Evolutionary conservation across 2,797 vertebrate genomes (phyloP).

Genomic region (Alectoris magna): DNA sequence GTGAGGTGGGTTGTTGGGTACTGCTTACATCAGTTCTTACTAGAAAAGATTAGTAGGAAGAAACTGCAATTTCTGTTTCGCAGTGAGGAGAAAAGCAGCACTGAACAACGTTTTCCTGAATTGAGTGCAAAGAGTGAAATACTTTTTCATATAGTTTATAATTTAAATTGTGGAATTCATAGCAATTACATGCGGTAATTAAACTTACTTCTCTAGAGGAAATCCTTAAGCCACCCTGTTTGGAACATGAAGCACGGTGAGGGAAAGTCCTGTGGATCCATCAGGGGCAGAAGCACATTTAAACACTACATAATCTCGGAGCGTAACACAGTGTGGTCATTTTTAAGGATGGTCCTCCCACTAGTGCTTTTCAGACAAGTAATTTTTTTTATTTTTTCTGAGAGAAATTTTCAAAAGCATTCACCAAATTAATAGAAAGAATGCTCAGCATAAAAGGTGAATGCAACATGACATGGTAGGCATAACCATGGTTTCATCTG

Average conservation of each 20-base stretch:
- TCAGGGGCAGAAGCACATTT: not conserved
- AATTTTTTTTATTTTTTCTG: not conserved
- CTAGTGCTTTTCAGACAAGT: not conserved
- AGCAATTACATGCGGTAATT: not conserved
- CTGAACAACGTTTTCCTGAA: not conserved
- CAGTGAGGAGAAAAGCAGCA: not conserved
- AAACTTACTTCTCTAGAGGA: not conserved
- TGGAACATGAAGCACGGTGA: not conserved
- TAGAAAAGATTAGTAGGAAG: not conserved
- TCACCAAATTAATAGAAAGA: not conserved
- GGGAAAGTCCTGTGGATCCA: not conserved
- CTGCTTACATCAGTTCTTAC: not conserved
- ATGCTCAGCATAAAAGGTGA: not conserved
- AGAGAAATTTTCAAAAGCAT: not conserved
- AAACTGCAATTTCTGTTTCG: not conserved
- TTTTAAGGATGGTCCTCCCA: too few species aligned
- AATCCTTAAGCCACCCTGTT: not conserved
- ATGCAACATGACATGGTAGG: not conserved
- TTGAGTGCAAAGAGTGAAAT: not conserved
- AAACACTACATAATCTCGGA: not conserved
- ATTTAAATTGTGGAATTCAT: not conserved
- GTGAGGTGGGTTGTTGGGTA: not conserved
- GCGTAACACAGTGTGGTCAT: not conserved
- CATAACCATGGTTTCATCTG: not conserved
- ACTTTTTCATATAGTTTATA: not conserved